These are phyloP conservation scores for Xestia ashworthii DNA, from an alignment of 2,888 invertebrate genomes.

Conservation along the genomic window DNA sequence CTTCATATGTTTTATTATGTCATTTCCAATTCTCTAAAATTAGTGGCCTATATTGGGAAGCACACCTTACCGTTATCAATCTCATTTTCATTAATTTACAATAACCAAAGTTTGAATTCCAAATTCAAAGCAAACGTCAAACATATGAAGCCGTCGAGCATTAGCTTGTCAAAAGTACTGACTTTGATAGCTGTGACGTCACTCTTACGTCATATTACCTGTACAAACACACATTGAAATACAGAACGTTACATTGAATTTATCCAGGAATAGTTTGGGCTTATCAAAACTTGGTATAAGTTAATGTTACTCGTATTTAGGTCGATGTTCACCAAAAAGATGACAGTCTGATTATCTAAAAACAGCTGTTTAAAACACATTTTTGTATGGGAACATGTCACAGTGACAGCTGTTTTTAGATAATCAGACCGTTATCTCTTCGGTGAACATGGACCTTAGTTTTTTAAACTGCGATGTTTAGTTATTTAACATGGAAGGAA, in stretches of 20 bases:
- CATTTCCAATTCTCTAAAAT: too few species aligned
- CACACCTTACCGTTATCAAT: background rate
- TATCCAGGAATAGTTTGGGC: constrained; percentile 31
- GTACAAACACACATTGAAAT: background rate
- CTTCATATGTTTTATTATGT: too few species aligned
- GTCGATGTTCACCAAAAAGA: too few species aligned
- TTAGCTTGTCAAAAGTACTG: constrained; percentile 34
- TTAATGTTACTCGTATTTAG: too few species aligned
- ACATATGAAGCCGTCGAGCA: constrained; percentile 12
- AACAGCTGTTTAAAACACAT: too few species aligned
- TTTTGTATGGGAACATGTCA: too few species aligned
- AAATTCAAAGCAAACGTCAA: constrained; percentile 57
- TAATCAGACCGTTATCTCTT: too few species aligned
- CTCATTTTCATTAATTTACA: background rate
- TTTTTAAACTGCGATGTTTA: background rate
- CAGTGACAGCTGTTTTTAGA: too few species aligned
- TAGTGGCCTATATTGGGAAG: too few species aligned
- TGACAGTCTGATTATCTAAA: too few species aligned
- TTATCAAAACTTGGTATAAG: constrained; percentile 50
- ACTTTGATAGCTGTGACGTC: constrained; percentile 44
- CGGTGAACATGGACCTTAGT: too few species aligned
- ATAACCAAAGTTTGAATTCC: constrained; percentile 29
- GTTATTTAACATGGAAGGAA: background rate
- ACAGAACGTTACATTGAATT: constrained; percentile 15
- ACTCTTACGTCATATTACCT: constrained; percentile 42